Conservation (phyloP, 2,888 invertebrate genomes). For the Acronicta aceris region DNA sequence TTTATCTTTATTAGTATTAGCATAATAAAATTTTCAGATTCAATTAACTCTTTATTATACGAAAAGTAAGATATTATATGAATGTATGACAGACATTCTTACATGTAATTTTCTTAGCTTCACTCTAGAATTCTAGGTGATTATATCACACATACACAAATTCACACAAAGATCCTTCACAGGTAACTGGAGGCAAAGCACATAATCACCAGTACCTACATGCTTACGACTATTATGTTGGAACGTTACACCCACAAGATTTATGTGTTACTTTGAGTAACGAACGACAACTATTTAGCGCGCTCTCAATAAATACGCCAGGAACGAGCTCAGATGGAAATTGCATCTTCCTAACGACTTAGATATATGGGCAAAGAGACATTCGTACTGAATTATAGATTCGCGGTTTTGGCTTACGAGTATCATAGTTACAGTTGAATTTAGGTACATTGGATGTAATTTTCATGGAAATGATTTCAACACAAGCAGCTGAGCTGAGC, state of each 20-base stretch:
- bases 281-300: slow-evolving; percentile 45
- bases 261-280: slow-evolving; percentile 51
- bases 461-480: no score
- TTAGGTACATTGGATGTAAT: no score
- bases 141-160: background rate
- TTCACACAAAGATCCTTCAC: background rate
- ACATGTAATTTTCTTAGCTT: no score
- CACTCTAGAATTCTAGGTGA: background rate
- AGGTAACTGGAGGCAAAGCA: background rate
- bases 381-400: slow-evolving; percentile 55
- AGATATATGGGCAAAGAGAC: slow-evolving; percentile 41
- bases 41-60: no score
- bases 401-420: slow-evolving; percentile 23
- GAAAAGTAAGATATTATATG: no score
- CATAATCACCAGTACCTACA: background rate
- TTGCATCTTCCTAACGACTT: slow-evolving; percentile 51
- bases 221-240: slow-evolving; percentile 11
- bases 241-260: slow-evolving; percentile 23
- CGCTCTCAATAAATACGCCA: slow-evolving; percentile 48
- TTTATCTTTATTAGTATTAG: no score
- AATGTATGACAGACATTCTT: no score
- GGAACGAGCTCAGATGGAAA: slow-evolving; percentile 54
- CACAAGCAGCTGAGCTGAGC: no score
- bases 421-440: no score
- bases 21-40: no score